These are phyloP conservation scores for Pristionchus pacificus DNA, from an alignment of 1,140 invertebrate genomes.

Conservation along the genomic window DNA sequence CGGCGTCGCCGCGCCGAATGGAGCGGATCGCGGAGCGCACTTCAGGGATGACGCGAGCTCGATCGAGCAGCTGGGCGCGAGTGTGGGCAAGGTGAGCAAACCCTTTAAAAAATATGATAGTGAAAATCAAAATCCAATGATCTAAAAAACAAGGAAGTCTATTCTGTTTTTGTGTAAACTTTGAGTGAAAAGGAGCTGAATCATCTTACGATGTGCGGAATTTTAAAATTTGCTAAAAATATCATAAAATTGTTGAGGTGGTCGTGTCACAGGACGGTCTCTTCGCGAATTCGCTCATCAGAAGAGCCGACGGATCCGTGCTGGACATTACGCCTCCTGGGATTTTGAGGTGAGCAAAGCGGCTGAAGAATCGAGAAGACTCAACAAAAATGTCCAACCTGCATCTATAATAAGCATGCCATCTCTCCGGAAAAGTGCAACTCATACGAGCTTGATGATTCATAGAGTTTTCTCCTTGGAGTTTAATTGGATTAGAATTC, in stretches of 20 bases:
- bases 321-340: neutral
- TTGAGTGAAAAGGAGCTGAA: too few relatives aligned
- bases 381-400: neutral
- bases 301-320: neutral
- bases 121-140: too few relatives aligned
- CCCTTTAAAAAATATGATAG: too few relatives aligned
- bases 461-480: too few relatives aligned
- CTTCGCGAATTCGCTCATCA: neutral
- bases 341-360: neutral
- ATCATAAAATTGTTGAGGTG: too few relatives aligned
- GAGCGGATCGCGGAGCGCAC: too few relatives aligned
- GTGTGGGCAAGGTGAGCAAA: neutral
- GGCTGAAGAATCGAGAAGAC: neutral
- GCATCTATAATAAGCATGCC: neutral
- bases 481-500: too few relatives aligned
- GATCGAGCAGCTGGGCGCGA: neutral
- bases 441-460: too few relatives aligned
- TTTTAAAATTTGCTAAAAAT: too few relatives aligned
- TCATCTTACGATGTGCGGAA: too few relatives aligned
- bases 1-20: neutral
- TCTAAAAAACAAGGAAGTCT: too few relatives aligned
- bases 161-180: too few relatives aligned
- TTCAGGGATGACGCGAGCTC: neutral
- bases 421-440: neutral
- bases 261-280: neutral